Evolutionary conservation across 2,797 vertebrate species (phyloP).

Genomic region (Phalloptychus januarius): DNA sequence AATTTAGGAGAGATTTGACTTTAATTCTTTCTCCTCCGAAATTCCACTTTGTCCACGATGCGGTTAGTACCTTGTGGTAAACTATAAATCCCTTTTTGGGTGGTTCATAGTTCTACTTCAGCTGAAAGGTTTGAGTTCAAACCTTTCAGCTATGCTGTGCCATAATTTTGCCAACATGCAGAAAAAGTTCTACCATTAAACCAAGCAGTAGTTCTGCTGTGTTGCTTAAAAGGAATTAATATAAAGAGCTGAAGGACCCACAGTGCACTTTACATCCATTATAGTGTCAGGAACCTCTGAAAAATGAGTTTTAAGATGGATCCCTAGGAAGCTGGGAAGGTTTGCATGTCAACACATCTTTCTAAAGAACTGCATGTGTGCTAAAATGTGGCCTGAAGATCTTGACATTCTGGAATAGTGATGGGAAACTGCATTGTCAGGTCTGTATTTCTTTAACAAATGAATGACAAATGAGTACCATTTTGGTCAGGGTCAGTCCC

Average conservation of each 20-base stretch:
- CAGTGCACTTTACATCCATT: not conserved
- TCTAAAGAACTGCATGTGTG: not conserved
- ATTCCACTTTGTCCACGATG: not conserved
- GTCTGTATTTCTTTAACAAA: not conserved
- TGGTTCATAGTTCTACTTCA: not conserved
- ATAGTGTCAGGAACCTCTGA: not conserved
- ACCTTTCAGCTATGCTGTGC: not conserved
- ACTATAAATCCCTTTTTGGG: not conserved
- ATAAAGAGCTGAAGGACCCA: not conserved
- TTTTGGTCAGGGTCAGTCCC: not conserved
- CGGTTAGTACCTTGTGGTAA: not conserved
- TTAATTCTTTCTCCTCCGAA: not conserved
- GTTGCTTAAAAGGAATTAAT: not conserved
- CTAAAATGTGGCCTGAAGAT: not conserved
- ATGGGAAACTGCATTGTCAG: not conserved
- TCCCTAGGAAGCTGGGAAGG: conserved; percentile 1
- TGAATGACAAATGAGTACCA: not conserved
- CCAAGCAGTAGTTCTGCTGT: not conserved
- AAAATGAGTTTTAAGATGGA: not conserved
- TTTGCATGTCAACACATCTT: conserved; percentile 4
- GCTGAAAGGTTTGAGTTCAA: too few species aligned
- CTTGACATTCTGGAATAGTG: not conserved
- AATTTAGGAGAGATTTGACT: not conserved
- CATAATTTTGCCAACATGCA: not conserved
- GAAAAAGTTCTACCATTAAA: not conserved